Evolutionary conservation across 2,888 invertebrate species (phyloP).

Genomic region (Sisyra nigra): DNA sequence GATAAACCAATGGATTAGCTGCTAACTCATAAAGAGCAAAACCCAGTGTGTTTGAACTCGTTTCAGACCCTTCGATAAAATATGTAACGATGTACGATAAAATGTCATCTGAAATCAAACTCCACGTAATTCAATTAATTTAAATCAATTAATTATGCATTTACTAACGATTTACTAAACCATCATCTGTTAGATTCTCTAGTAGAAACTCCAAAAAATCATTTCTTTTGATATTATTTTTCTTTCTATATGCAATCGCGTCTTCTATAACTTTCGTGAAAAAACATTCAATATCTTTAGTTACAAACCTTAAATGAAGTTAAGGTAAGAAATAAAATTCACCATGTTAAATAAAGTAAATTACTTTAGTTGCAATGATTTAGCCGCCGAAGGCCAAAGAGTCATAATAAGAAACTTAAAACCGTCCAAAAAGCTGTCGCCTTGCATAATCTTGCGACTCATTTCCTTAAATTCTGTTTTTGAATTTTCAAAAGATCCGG

Average conservation of each 20-base stretch:
- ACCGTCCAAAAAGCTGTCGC: conserved; percentile 9
- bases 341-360: not conserved
- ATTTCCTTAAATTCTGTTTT: conserved; percentile 18
- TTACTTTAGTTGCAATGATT: conserved; percentile 14
- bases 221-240: conserved; percentile 23
- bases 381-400: conserved; percentile 17
- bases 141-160: no score
- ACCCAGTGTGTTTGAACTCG: conserved; percentile 26
- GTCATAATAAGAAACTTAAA: conserved; percentile 13
- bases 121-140: no score
- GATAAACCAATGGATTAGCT: conserved; percentile 23
- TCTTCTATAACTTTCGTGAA: conserved; percentile 20
- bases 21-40: conserved; percentile 27
- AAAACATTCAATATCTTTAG: conserved; percentile 18
- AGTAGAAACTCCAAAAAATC: conserved; percentile 28
- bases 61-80: conserved; percentile 31
- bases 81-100: conserved; percentile 25
- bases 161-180: no score
- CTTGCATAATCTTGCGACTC: conserved; percentile 19
- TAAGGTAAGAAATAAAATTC: no score
- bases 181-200: conserved; percentile 18
- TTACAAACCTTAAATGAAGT: conserved; percentile 12
- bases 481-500: conserved; percentile 20
- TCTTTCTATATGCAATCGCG: conserved; percentile 23
- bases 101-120: conserved; percentile 16